These are phyloP conservation scores for Hypsopygia costalis DNA, from an alignment of 2,888 invertebrate genomes.

Conservation along the genomic window DNA sequence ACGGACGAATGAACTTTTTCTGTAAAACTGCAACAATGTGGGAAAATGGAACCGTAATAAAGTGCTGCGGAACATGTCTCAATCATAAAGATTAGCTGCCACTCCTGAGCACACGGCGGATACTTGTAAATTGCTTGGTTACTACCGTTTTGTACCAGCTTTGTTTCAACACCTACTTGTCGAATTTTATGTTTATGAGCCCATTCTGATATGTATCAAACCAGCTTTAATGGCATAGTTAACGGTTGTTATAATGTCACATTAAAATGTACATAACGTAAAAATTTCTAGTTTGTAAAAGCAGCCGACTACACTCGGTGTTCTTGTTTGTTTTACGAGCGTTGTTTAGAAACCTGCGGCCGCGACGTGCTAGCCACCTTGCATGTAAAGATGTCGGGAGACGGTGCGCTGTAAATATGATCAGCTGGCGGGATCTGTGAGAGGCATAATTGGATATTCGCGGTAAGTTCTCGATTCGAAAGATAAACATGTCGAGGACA, in stretches of 20 bases:
- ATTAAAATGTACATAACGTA: constrained; percentile 58
- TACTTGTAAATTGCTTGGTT: constrained; percentile 29
- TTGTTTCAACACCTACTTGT: constrained; percentile 32
- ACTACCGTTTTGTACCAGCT: no score
- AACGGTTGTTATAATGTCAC: constrained; percentile 50
- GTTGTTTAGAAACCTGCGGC: constrained; percentile 41
- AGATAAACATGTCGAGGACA: constrained; percentile 47
- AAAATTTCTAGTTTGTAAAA: constrained; percentile 44
- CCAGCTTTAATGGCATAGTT: constrained; percentile 35
- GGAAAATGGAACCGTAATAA: constrained; percentile 11
- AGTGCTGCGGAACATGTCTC: constrained; percentile 17
- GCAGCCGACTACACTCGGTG: constrained; percentile 38
- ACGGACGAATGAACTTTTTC: constrained; percentile 5
- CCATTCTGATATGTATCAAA: constrained; percentile 35
- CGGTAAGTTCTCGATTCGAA: constrained; percentile 50
- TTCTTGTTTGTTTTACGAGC: constrained; percentile 48
- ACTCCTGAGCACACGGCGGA: constrained; percentile 32
- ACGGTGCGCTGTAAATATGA: constrained; percentile 43
- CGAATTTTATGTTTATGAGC: constrained; percentile 26
- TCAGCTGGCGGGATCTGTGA: constrained; percentile 46
- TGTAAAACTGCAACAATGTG: constrained; percentile 3
- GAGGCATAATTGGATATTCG: constrained; percentile 63
- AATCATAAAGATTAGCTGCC: constrained; percentile 28
- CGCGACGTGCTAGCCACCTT: constrained; percentile 36
- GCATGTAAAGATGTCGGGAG: constrained; percentile 47